Evolutionary conservation across 2,888 invertebrate genomes (phyloP).

Genomic region (Rhagonycha fulva): DNA sequence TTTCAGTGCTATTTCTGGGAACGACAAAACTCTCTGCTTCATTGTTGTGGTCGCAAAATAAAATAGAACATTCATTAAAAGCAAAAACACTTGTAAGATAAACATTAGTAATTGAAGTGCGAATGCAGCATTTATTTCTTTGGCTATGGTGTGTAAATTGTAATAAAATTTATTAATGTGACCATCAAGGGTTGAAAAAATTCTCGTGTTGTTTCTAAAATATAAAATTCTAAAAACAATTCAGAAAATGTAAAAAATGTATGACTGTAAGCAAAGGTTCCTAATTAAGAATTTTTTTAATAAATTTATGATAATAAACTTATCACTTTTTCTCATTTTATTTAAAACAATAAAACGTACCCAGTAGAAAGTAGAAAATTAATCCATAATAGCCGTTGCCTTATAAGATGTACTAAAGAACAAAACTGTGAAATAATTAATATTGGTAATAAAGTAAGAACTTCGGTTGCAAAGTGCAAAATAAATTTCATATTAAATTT

Average conservation of each 20-base stretch:
- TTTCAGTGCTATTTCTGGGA: background rate
- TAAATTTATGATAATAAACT: too few relatives aligned
- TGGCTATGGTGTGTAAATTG: background rate
- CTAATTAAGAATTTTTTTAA: too few relatives aligned
- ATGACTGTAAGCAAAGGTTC: too few relatives aligned
- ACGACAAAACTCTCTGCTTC: background rate
- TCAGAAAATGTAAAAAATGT: too few relatives aligned
- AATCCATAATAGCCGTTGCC: background rate
- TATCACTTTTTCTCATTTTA: too few relatives aligned
- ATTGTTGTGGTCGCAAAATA: background rate
- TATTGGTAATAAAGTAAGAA: background rate
- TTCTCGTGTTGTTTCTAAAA: background rate
- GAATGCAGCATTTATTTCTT: background rate
- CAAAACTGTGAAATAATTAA: too few relatives aligned
- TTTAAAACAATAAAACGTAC: too few relatives aligned
- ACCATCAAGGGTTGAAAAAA: background rate
- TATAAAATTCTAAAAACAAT: background rate
- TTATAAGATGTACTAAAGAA: too few relatives aligned
- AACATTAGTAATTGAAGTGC: background rate
- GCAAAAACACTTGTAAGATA: background rate
- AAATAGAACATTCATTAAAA: background rate
- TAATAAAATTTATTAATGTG: background rate
- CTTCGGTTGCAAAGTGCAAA: background rate
- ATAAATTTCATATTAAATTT: background rate
- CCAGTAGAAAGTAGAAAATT: too few relatives aligned